Conservation (phyloP, 1,140 invertebrate species). For the Euwallacea similis region DNA sequence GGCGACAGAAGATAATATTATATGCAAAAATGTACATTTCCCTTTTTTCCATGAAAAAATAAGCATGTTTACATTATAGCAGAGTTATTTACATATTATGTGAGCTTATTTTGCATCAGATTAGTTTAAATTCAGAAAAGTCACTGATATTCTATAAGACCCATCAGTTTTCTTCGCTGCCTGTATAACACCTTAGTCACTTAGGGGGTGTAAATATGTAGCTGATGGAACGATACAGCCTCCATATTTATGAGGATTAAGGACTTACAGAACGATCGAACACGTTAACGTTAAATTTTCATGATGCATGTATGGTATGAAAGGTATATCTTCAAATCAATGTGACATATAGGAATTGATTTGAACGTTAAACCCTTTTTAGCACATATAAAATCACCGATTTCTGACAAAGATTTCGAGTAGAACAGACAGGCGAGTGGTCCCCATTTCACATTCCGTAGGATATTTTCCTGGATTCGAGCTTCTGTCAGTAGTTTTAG, state of each 20-base stretch:
- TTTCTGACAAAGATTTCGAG: too few relatives aligned
- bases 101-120: neutral
- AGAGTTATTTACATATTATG: too few relatives aligned
- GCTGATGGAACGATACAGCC: neutral
- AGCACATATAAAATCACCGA: too few relatives aligned
- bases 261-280: neutral
- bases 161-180: neutral
- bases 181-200: neutral
- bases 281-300: too few relatives aligned
- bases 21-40: too few relatives aligned
- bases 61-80: too few relatives aligned
- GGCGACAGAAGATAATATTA: too few relatives aligned
- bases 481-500: slow-evolving; percentile 5
- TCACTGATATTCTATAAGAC: slow-evolving; percentile 2
- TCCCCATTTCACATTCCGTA: slow-evolving; percentile 4
- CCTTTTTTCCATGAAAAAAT: too few relatives aligned
- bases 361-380: too few relatives aligned
- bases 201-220: slow-evolving; percentile 5
- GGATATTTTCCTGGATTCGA: slow-evolving; percentile 9
- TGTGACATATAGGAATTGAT: too few relatives aligned
- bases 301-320: too few relatives aligned
- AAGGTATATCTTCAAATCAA: too few relatives aligned
- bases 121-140: slow-evolving; percentile 3
- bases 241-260: slow-evolving; percentile 2
- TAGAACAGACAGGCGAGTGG: neutral